These are phyloP conservation scores for Montifringilla adamsi DNA, from an alignment of 2,113 vertebrate species.

Conservation along the genomic window DNA sequence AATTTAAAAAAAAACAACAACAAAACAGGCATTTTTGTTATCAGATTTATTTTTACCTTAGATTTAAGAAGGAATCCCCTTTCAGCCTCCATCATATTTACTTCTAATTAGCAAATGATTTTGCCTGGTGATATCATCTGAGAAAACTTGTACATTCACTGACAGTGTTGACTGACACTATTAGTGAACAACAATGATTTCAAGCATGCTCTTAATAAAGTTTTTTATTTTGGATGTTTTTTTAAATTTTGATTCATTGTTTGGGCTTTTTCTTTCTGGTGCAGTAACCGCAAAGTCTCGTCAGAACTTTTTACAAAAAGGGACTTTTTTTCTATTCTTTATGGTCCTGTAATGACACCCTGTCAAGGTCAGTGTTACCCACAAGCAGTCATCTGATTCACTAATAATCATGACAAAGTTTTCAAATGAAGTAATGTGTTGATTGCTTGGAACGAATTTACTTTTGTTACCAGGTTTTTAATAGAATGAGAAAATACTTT, in stretches of 20 bases:
- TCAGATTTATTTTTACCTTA: background rate
- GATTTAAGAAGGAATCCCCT: background rate
- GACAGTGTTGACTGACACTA: background rate
- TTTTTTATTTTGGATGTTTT: rapidly evolving
- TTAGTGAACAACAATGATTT: background rate
- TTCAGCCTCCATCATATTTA: background rate
- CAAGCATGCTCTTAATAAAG: background rate
- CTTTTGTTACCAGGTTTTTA: background rate
- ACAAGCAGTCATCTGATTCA: background rate
- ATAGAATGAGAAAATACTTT: background rate
- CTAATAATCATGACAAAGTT: background rate
- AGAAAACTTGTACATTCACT: background rate
- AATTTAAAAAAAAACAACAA: background rate
- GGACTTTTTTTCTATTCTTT: background rate
- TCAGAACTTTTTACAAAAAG: background rate
- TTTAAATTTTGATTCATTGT: background rate
- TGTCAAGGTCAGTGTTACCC: background rate
- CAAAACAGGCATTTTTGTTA: background rate
- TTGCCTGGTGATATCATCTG: background rate
- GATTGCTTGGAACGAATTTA: background rate
- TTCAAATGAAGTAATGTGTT: background rate
- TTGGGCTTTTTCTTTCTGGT: background rate
- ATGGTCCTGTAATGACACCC: background rate
- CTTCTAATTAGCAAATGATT: background rate
- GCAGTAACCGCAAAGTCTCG: background rate